Percentiles rank a stretch among this genome's conserved stretches.
phyloP scores from a whole-genome alignment of 2,888 invertebrate species.

The Xestia ashworthii region DNA sequence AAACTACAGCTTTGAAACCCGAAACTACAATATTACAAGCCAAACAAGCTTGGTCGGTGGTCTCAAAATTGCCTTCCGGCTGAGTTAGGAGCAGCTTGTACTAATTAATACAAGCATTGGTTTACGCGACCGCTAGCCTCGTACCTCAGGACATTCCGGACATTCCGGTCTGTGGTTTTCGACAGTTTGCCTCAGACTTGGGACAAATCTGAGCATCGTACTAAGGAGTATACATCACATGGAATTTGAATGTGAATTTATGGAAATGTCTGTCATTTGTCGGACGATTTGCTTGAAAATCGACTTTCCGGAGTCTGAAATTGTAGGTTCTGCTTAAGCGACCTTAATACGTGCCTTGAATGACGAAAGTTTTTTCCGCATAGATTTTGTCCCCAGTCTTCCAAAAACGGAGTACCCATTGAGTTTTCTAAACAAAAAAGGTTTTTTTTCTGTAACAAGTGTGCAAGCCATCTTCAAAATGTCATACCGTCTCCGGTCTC shows the following conservation, averaged over 20 bases:
- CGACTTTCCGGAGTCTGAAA: not conserved
- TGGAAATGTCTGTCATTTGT: not conserved
- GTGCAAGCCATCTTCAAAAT: constrained; percentile 33
- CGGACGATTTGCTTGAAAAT: not conserved
- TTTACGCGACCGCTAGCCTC: constrained; percentile 18
- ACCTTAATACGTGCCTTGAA: not conserved
- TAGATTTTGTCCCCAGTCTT: not conserved
- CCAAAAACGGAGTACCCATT: no score
- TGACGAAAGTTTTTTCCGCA: not conserved
- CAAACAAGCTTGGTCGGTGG: constrained; percentile 15
- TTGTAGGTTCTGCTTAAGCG: not conserved
- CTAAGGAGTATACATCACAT: not conserved
- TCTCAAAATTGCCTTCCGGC: constrained; percentile 20
- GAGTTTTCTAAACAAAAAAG: not conserved
- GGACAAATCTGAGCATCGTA: not conserved
- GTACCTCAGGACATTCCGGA: constrained; percentile 34
- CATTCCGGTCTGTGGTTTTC: constrained; percentile 32
- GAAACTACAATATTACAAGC: constrained; percentile 16
- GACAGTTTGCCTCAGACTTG: not conserved
- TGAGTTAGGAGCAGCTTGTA: constrained; percentile 25
- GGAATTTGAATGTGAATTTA: not conserved
- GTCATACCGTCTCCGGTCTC: constrained; percentile 21
- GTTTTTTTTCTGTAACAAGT: not conserved
- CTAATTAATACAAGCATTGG: constrained; percentile 35
- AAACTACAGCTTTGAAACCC: not conserved